These are phyloP conservation scores for Lonchura striata DNA, from an alignment of 2,113 vertebrate species.

Conservation along the genomic window DNA sequence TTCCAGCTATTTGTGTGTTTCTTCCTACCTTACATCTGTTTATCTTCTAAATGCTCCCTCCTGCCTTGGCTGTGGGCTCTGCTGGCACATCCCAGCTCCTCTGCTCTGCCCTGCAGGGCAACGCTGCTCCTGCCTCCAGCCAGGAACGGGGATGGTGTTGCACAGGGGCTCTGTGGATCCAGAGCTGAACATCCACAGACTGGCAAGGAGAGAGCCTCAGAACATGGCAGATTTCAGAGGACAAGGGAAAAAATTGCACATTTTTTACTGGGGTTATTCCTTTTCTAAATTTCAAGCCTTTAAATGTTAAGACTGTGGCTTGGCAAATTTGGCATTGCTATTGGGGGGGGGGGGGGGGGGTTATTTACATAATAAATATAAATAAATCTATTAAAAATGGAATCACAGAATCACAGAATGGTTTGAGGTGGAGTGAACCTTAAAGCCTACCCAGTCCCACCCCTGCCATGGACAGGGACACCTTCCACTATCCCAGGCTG, in stretches of 20 bases:
- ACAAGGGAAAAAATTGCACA: rapidly evolving
- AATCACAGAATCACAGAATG: background rate
- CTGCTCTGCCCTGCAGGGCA: background rate
- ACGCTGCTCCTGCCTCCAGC: background rate
- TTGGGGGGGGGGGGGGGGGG: rapidly evolving
- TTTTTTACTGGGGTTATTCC: background rate
- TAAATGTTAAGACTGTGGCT: background rate
- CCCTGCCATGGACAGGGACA: background rate
- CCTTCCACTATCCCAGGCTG: rapidly evolving
- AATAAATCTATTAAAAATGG: background rate
- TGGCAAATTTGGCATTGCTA: background rate
- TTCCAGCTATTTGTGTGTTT: background rate
- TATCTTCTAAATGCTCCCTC: background rate
- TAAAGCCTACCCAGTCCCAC: background rate
- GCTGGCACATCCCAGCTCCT: background rate
- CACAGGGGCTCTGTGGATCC: background rate
- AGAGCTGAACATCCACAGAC: background rate
- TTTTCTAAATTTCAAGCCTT: background rate
- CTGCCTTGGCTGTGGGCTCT: background rate
- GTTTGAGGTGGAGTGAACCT: background rate
- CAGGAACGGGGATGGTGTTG: background rate
- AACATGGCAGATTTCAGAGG: background rate
- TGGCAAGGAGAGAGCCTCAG: background rate
- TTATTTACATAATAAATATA: background rate
- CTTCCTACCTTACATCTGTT: background rate